Evolutionary conservation across 1,140 invertebrate species (phyloP), one percentile per base, ranked within the genome.

Genomic region (Drosophila sucinea): DNA sequence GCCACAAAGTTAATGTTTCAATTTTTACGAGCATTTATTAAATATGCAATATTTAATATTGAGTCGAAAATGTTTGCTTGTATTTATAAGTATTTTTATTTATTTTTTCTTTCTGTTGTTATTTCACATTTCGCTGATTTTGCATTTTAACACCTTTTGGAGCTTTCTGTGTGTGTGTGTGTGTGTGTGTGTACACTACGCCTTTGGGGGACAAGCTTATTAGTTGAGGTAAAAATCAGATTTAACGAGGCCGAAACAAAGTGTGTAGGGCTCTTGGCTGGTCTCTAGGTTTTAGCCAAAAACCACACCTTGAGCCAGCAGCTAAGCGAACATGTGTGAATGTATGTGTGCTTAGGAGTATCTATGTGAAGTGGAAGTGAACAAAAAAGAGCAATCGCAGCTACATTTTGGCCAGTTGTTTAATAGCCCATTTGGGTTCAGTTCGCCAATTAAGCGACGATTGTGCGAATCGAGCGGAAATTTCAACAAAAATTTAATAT

Each of bases 391-490:
- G 67, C 72, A 60, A 66, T 61, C 74, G 79, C 79, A 77, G 66
- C 62, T 63, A 67, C 23, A 77, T 40, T 17, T 66, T 62, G 44
- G 70, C 61, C 66, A 54, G 61, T 56, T 77, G 74, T 73, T 79
- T 79, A 78, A 79, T 79, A 79, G 75, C 64, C 76, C 56, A 79
- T 79, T 78, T 79, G 76, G 66, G 76, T 62, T 73, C 69, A 68
- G 75, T 61, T 64, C 54, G 76, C 78, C 77, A 76, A 83, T 83
- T 83, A 83, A 84, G 81, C 77, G 65, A 67, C 67, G 65, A 76
- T 60, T 79, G 80, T 79, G 44, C 55, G 57, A 87, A 73, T 63
- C 83, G 63, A 89, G 63, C 84, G 85, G 84, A 89, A 86, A 89
- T 72, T 79, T 17, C 17, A 60, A 27, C 44, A 56, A 38, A 17